Base-by-base conservation (phyloP, 2,888 invertebrate genomes). In the Phasia obesa region DNA sequence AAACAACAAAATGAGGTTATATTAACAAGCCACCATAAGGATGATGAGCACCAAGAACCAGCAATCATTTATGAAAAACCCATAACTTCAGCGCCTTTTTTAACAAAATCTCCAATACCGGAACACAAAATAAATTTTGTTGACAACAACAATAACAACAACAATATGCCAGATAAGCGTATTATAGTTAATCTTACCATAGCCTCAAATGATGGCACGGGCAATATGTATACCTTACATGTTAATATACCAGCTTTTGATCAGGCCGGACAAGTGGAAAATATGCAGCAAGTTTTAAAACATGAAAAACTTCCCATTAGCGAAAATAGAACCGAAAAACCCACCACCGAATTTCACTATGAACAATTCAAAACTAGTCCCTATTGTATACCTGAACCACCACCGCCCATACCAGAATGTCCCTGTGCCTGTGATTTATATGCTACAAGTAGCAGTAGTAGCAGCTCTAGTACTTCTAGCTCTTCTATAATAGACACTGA, bases 181-280 rank as follows among this genome's bases (percentile, higher is more conserved):
- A 94, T 97, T 87, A 92, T 96, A 85, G 95, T 97, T 82, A 97
- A 97, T 92, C 93, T 97, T 85, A 96, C 96, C 9, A 96, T 97
- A 88, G 94, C 95, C 81, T 94, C 95, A 53, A 95, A 96, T 87
- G 93, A 93, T 80, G 93, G 92, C 84, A 90, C 91, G 55, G 91
- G 92, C 71, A 92, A 92, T 38, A 93, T 96, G 84, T 97, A 96
- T 92, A 94, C 96, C 44, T 92, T 97, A 86, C 96, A 97, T 87
- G 94, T 97, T 80, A 95, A 95, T 83, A 94, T 97, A 74, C 97
- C 97, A 11, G 94, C 94, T 70, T 92, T 93, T 31, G 85, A 85
- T 49, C 86, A 84, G 35, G 51, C 35, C 15, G 73, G 77, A 4
- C 62, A 84, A 55, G 65, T 87, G 0, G 88, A 88, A 51, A 86